Base-by-base conservation (phyloP, 2,888 invertebrate species). In the Tromatobia lineatoria region DNA sequence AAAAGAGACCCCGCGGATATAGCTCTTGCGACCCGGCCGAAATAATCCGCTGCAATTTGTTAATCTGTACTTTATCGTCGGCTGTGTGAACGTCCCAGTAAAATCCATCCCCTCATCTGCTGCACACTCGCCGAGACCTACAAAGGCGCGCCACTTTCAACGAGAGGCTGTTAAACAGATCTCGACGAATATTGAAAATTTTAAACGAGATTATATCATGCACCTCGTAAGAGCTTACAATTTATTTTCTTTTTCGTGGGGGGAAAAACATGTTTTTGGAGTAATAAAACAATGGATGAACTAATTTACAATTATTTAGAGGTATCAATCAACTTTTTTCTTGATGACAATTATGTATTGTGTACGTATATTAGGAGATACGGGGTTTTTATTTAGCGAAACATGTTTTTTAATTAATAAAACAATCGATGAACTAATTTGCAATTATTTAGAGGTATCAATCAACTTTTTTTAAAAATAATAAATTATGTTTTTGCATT, bases 51-150 rank as follows among this genome's bases (percentile, higher is more conserved):
- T 75, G 81, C 78, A 85, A 81, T 85, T 85, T 81, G 78, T 85
- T 85, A 79, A 85, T 85, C 79, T 71, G 71, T 82, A 81, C 85
- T 85, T 85, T 82, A 85, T 85, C 71, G 85, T 82, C 85, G 71
- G 42, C 52, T 45, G 52, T 45, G 74, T 47, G 57, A 18, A 38
- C 66, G 66, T 42, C 20, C 74, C 75, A n/a, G 66, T 64, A 45
- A 47, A 29, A 61, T 6, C 18, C 52, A 8, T 7, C 23, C 29
- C 54, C 10, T 29, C 52, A 23, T 69, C 13, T n/a, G 42, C 15
- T 45, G 13, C 15, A 57, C 23, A 15, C 10, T 38, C 34, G 8
- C 18, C 34, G 57, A 50, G 29, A 34, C 20, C 52, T 20, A 52
- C 25, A 20, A 57, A 71, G 52, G 18, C 20, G 52, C 13, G 52